Evolutionary conservation across 2,888 invertebrate genomes (phyloP), one percentile per base, ranked within the genome.

Genomic region (Hirtodrosophila confusa): DNA sequence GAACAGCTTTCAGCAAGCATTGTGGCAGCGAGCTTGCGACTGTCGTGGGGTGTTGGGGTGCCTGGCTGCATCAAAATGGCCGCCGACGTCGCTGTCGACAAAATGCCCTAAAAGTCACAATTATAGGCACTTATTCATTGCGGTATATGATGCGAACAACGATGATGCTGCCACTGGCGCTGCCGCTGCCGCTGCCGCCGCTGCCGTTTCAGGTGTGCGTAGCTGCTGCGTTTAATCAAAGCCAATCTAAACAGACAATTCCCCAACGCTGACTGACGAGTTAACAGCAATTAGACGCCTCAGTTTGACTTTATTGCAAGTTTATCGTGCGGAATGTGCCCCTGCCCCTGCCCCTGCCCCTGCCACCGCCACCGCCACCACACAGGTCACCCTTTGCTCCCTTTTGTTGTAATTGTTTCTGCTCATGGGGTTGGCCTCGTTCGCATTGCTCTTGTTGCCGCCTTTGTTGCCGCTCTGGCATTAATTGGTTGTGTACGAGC

Each of bases 101-200:
- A 65, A 60, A 57, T 67, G 68, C 73, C 63, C 71, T 77, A 77
- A 80, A 80, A 82, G 86, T 83, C 82, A 78, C 82, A 83, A 83
- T 83, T 87, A 83, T 83, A 78, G 88, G 78, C 82, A 87, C 82
- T 83, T 82, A 83, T 83, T 87, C 88, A 87, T 87, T 83, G 87
- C 88, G 82, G 82, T 83, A 64, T 71, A 71, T 78, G 84, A 86
- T 80, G 87, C 85, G 66, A 69, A 69, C 78, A 84, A 60, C 74
- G 64, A 73, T 74, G 62, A 75, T 73, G 66, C 76, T 57, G 57
- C 51, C 63, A 35, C 47, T 37, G 39, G 27, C 47, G 33, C 17
- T 43, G 57, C 51, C 63, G 35, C 47, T 37, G 39, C 27, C 47
- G 37, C 17, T 43, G 27, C 9, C 31, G 36, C 57, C 53, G 39